phyloP scores from a whole-genome alignment of 2,888 invertebrate species.

The Mongoloraphidia duomilia region DNA sequence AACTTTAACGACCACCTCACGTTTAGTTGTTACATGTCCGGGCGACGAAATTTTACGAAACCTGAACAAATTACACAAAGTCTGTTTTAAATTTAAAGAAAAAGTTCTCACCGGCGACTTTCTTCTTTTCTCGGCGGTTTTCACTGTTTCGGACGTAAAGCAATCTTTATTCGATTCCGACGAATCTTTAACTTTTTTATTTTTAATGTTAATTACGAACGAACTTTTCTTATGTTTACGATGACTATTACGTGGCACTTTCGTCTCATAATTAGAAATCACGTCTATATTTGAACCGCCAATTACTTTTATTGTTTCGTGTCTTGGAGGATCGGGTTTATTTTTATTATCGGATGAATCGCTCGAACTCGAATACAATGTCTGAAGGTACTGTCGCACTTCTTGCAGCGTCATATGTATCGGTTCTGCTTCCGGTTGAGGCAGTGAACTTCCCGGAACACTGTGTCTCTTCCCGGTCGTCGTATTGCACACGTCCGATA shows the following conservation, averaged over 20 bases:
- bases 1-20: slow-evolving; percentile 11
- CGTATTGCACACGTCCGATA: slow-evolving; percentile 25
- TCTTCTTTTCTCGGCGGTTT: slow-evolving; percentile 36
- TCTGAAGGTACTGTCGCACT: slow-evolving; percentile 70
- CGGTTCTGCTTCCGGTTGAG: slow-evolving; percentile 49
- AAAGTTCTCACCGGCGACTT: slow-evolving; percentile 51
- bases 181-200: slow-evolving; percentile 37
- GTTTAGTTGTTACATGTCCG: slow-evolving; percentile 28
- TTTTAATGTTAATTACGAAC: slow-evolving; percentile 44
- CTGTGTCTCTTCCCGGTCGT: slow-evolving; percentile 47
- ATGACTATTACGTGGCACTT: slow-evolving; percentile 34
- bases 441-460: slow-evolving; percentile 48
- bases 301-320: slow-evolving; percentile 16
- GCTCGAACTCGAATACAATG: slow-evolving; percentile 62
- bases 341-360: slow-evolving; percentile 44
- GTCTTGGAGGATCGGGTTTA: slow-evolving; percentile 19
- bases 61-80: slow-evolving; percentile 71
- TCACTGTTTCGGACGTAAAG: slow-evolving; percentile 17
- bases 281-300: slow-evolving; percentile 22
- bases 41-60: slow-evolving; percentile 43
- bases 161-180: slow-evolving; percentile 22
- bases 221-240: slow-evolving; percentile 38
- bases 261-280: slow-evolving; percentile 12
- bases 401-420: slow-evolving; percentile 75
- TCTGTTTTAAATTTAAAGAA: slow-evolving; percentile 65